Conservation (phyloP, 1,140 invertebrate genomes). For the Mya arenaria region DNA sequence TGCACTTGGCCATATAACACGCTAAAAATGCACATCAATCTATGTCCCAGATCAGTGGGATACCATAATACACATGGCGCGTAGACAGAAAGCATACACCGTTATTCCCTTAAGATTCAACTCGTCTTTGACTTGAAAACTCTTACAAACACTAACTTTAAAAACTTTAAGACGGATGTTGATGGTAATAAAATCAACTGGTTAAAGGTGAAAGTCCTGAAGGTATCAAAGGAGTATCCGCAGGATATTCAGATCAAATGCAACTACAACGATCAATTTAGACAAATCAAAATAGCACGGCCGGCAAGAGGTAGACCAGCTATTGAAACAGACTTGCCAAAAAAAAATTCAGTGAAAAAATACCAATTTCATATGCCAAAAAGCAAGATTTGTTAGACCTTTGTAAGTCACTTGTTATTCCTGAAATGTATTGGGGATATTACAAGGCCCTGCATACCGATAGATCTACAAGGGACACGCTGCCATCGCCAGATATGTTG, state of each 20-base stretch:
- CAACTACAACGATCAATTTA: background rate
- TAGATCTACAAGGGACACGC: background rate
- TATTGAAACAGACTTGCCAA: background rate
- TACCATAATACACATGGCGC: constrained; percentile 30
- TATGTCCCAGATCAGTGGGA: constrained; percentile 35
- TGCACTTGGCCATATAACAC: constrained; percentile 3
- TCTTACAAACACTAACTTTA: background rate
- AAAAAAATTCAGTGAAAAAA: constrained; percentile 1
- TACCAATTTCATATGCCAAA: constrained; percentile 16
- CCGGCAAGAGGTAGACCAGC: background rate
- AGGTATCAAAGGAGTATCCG: constrained; percentile 1
- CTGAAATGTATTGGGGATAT: background rate
- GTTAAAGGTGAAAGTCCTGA: constrained; percentile 21
- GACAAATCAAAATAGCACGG: background rate
- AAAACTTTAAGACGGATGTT: constrained; percentile 25
- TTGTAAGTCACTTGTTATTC: background rate
- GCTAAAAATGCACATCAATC: constrained; percentile 31
- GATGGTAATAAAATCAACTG: constrained; percentile 2
- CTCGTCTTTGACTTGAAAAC: background rate
- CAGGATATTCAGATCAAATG: constrained; percentile 7
- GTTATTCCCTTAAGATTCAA: constrained; percentile 18
- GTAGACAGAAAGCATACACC: constrained; percentile 16
- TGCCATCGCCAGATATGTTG: background rate
- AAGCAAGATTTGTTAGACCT: constrained; percentile 17
- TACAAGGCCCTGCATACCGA: background rate